A percentile compares a stretch with the other conserved stretches of the same genome.
These are phyloP conservation scores for Peromyscus melanophrys DNA, from an alignment of 2,797 vertebrate genomes.

Conservation along the genomic window DNA sequence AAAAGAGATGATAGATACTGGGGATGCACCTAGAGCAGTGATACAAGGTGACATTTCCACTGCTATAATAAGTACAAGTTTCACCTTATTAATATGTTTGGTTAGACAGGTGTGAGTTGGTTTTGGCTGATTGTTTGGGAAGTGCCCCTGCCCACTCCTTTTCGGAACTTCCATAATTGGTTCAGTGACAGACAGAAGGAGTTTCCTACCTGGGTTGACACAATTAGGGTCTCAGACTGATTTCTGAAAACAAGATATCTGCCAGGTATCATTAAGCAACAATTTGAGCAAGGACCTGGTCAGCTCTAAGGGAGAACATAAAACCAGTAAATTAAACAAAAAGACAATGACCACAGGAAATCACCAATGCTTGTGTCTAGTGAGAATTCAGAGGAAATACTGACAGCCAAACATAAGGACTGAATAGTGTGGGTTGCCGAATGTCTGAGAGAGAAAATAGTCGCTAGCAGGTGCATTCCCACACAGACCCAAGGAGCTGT, in stretches of 20 bases:
- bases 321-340: background rate
- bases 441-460: background rate
- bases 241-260: background rate
- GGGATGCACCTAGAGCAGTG: background rate
- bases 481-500: too few species aligned
- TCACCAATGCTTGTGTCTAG: background rate
- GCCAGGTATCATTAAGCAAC: background rate
- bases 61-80: background rate
- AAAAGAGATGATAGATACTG: background rate
- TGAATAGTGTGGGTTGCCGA: background rate
- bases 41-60: background rate
- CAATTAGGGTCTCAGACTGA: background rate
- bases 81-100: background rate
- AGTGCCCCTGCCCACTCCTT: rapidly evolving
- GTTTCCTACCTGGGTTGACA: background rate
- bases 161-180: background rate
- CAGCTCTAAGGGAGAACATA: background rate
- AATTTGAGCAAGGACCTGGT: slow-evolving; percentile 1
- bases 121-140: slow-evolving; percentile 4
- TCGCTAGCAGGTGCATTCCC: background rate
- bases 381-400: background rate
- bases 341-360: background rate
- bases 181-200: slow-evolving; percentile 8
- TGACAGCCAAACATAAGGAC: background rate
- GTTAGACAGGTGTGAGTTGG: slow-evolving; percentile 38